phyloP scores from a whole-genome alignment of 2,888 invertebrate species.

The Teleogryllus oceanicus region DNA sequence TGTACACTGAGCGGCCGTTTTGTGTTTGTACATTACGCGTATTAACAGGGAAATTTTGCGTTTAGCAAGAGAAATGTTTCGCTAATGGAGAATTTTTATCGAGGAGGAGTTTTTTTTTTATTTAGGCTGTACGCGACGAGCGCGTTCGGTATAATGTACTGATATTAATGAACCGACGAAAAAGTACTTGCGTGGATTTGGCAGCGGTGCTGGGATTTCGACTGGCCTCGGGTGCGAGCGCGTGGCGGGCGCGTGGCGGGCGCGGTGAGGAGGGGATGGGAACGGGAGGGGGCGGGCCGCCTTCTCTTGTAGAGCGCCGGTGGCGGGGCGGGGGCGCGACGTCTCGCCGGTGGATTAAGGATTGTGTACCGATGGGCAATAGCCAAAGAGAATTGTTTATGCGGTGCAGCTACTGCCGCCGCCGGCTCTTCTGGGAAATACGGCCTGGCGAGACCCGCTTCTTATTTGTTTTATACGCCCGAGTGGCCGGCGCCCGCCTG shows the following conservation, averaged over 20 bases:
- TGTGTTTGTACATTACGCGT: neutral
- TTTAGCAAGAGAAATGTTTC: slow-evolving; percentile 7
- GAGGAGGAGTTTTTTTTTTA: neutral
- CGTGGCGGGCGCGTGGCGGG: no score
- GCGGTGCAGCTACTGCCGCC: neutral
- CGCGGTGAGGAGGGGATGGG: no score
- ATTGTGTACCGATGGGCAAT: neutral
- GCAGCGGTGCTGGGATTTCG: no score
- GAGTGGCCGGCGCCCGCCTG: neutral
- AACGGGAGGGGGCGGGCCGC: no score
- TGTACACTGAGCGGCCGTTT: neutral
- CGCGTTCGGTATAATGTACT: neutral
- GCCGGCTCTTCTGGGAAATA: neutral
- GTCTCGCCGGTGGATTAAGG: neutral
- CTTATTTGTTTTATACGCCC: slow-evolving; percentile 9
- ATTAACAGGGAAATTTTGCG: slow-evolving; percentile 18
- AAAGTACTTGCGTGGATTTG: neutral
- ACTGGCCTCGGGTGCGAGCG: no score
- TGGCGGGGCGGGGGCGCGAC: no score
- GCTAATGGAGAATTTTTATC: slow-evolving; percentile 18
- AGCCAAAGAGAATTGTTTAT: neutral
- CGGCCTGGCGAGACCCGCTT: neutral
- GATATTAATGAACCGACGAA: slow-evolving; percentile 1
- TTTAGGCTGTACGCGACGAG: neutral
- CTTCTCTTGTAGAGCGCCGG: no score